Percentiles rank a stretch among this genome's conserved stretches.
These are phyloP conservation scores for Limnephilus rhombicus DNA, from an alignment of 2,888 invertebrate species.

Conservation along the genomic window DNA sequence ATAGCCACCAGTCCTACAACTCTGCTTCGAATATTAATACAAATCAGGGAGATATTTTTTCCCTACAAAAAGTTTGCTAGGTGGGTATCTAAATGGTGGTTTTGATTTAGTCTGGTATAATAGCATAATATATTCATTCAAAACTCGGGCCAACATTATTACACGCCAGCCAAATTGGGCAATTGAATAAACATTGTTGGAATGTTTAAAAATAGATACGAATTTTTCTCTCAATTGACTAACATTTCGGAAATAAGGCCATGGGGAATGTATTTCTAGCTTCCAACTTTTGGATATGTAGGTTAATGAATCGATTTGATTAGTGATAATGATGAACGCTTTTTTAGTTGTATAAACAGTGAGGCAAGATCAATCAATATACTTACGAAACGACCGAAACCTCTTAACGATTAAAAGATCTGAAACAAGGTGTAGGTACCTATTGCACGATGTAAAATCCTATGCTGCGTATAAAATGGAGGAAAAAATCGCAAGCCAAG, in stretches of 20 bases:
- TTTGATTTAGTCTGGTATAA: background rate
- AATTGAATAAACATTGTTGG: conserved; percentile 32
- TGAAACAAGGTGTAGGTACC: background rate
- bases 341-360: background rate
- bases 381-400: background rate
- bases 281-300: background rate
- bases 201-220: conserved; percentile 8
- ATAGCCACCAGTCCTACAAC: too few species aligned
- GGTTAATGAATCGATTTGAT: background rate
- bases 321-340: background rate
- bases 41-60: background rate
- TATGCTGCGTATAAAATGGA: too few species aligned
- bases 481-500: too few species aligned
- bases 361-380: background rate
- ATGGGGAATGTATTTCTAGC: background rate
- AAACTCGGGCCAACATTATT: background rate
- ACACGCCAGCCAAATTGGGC: background rate
- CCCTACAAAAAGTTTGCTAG: background rate
- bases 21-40: too few species aligned
- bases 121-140: background rate
- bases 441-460: too few species aligned
- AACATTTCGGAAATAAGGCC: background rate
- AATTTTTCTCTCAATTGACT: background rate
- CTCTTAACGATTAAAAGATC: background rate
- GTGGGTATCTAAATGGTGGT: background rate